phyloP scores from a whole-genome alignment of 2,113 vertebrate genomes.

The Psittacus erithacus region DNA sequence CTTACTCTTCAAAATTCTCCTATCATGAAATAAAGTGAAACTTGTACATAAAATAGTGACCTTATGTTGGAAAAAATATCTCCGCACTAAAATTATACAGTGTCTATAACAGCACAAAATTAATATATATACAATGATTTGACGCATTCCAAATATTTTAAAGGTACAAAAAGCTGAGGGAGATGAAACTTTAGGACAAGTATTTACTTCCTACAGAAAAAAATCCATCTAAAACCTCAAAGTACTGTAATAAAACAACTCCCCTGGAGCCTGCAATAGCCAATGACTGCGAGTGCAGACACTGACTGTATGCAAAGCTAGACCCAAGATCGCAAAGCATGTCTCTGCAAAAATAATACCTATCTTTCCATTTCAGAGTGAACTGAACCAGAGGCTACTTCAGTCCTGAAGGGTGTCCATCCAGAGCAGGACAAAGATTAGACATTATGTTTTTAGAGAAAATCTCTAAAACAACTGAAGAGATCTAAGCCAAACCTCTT shows the following conservation, averaged over 20 bases:
- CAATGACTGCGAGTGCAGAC: background rate
- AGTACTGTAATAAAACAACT: background rate
- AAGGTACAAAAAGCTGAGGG: background rate
- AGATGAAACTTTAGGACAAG: background rate
- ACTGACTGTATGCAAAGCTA: fast-evolving
- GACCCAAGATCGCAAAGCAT: background rate
- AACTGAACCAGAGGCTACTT: background rate
- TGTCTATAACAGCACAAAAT: background rate
- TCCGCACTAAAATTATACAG: background rate
- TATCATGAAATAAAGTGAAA: background rate
- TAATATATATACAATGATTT: background rate
- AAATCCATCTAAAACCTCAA: background rate
- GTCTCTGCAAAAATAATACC: background rate
- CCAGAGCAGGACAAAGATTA: background rate
- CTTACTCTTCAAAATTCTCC: background rate
- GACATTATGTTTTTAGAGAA: background rate
- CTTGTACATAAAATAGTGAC: background rate
- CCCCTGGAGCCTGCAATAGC: background rate
- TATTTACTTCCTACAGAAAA: background rate
- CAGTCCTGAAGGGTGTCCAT: background rate
- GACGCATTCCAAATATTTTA: background rate
- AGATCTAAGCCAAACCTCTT: background rate
- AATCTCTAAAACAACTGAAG: background rate
- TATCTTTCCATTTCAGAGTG: background rate
- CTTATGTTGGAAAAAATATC: background rate